Percentiles rank a stretch among this genome's conserved stretches.
phyloP scores from a whole-genome alignment of 2,113 vertebrate species.

The Neogale vison region DNA sequence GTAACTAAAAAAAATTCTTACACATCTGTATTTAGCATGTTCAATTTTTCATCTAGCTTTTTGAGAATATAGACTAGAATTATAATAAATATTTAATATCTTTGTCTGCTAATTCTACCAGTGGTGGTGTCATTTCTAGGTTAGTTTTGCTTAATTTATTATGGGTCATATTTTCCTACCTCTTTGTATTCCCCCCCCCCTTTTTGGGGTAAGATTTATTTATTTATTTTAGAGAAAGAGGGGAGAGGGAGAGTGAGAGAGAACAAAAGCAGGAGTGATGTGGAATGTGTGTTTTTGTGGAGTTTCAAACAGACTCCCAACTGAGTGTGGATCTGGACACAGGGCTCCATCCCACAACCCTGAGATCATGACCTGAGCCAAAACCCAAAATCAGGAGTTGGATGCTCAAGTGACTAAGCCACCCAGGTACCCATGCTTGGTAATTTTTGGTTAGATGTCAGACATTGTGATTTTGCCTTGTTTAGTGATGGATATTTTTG shows the following conservation, averaged over 20 bases:
- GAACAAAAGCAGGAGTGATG: not conserved
- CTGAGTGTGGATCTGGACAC: not conserved
- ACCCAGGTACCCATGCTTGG: not conserved
- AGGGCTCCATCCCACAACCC: not conserved
- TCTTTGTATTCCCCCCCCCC: not conserved
- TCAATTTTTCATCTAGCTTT: slow-evolving; percentile 4
- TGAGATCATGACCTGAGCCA: not conserved
- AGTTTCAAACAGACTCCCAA: not conserved
- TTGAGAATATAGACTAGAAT: not conserved
- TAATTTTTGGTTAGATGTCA: slow-evolving; percentile 9
- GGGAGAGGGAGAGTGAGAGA: not conserved
- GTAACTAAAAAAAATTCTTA: not conserved
- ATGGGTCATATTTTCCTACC: not conserved
- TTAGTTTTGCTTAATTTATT: not conserved
- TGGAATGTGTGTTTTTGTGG: not conserved
- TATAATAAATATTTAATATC: not conserved
- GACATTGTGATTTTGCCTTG: not conserved
- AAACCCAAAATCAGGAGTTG: not conserved
- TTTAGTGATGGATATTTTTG: not conserved
- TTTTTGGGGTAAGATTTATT: not conserved
- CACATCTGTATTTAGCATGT: not conserved
- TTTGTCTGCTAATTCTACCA: not conserved
- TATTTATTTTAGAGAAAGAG: not conserved
- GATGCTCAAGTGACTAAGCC: not conserved
- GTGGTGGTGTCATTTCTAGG: not conserved